phyloP scores from a whole-genome alignment of 2,113 vertebrate genomes.

The Trogon surrucura region DNA sequence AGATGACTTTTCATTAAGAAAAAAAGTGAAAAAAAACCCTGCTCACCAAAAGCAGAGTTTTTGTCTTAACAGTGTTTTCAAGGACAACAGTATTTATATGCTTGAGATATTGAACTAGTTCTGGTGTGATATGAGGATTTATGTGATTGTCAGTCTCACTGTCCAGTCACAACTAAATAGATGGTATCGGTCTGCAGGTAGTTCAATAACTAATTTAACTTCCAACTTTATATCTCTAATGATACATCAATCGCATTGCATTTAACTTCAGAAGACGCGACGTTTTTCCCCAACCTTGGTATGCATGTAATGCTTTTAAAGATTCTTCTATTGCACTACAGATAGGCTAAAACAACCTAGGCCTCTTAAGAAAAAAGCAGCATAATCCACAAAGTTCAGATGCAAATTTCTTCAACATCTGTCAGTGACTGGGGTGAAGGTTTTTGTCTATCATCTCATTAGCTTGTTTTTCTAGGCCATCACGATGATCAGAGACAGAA shows the following conservation, averaged over 20 bases:
- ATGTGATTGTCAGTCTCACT: constrained; percentile 10
- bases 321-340: not conserved
- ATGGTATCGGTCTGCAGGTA: constrained; percentile 6
- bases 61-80: not conserved
- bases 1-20: not conserved
- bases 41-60: not conserved
- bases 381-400: not conserved
- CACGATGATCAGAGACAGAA: not conserved
- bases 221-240: constrained; percentile 55
- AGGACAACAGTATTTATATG: not conserved
- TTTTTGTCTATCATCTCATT: not conserved
- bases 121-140: constrained; percentile 46
- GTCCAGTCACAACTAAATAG: not conserved
- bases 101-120: not conserved
- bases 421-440: not conserved
- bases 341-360: not conserved
- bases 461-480: not conserved
- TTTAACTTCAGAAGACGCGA: constrained; percentile 1
- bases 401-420: not conserved
- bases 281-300: not conserved
- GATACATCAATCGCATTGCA: constrained; percentile 34
- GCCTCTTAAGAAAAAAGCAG: not conserved
- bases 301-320: not conserved
- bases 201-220: constrained; percentile 79
- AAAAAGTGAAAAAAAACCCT: not conserved